phyloP scores from a whole-genome alignment of 2,888 invertebrate genomes.

The Phorcus lineatus region DNA sequence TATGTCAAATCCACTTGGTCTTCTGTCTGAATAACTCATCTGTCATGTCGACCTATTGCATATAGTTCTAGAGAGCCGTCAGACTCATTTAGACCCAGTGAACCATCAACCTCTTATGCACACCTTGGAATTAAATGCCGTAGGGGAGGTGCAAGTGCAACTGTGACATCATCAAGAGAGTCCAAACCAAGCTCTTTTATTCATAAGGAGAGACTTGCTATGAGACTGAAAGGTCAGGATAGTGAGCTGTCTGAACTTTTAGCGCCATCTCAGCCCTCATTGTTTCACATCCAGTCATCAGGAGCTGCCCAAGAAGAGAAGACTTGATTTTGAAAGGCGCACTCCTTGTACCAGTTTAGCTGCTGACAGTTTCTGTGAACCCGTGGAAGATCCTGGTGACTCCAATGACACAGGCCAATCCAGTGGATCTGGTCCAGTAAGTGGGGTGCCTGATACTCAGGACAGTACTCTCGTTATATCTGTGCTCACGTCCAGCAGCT shows the following conservation, averaged over 20 bases:
- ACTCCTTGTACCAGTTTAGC: not conserved
- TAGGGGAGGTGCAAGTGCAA: not conserved
- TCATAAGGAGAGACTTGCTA: slow-evolving; percentile 6
- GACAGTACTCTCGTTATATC: not conserved
- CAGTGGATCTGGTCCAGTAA: not conserved
- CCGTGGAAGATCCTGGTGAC: not conserved
- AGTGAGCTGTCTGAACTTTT: not conserved
- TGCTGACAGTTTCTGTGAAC: not conserved
- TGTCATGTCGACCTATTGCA: not conserved
- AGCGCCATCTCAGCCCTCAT: not conserved
- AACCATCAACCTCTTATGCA: not conserved
- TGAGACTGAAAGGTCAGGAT: slow-evolving; percentile 9
- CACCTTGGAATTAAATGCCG: not conserved
- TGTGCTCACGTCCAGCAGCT: not conserved
- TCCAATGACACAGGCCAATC: not conserved
- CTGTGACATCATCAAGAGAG: not conserved
- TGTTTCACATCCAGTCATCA: not conserved
- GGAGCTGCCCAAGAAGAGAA: not conserved
- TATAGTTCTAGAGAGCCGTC: not conserved
- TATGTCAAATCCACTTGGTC: not conserved
- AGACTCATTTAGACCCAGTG: not conserved
- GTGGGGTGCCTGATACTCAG: not conserved
- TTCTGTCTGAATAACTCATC: not conserved
- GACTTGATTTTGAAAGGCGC: not conserved
- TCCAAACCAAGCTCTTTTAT: not conserved